Conservation (phyloP, 2,888 invertebrate species). For the Gandaritis pyraliata region DNA sequence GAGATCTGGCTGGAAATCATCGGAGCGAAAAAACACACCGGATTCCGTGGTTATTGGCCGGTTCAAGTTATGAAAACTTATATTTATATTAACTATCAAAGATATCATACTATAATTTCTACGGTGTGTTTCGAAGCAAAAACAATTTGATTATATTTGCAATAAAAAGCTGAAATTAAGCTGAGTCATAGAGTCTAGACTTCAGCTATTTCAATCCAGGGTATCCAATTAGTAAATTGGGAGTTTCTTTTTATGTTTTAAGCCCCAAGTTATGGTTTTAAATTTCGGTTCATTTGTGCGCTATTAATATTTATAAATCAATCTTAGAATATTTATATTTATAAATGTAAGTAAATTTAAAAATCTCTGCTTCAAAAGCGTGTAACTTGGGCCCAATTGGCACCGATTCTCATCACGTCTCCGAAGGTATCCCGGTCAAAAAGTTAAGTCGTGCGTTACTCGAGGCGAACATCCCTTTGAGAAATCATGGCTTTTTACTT, state of each 20-base stretch:
- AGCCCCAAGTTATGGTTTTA: no score
- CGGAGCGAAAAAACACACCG: conserved; percentile 75
- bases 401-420: conserved; percentile 74
- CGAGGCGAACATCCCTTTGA: conserved; percentile 74
- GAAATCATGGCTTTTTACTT: conserved; percentile 78
- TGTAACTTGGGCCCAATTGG: conserved; percentile 41
- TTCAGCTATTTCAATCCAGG: no score
- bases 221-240: no score
- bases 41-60: conserved; percentile 50
- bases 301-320: no score
- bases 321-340: background rate
- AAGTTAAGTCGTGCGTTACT: conserved; percentile 78
- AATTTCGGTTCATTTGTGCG: no score
- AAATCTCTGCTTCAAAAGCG: conserved; percentile 25
- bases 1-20: conserved; percentile 77
- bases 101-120: no score
- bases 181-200: no score
- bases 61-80: conserved; percentile 29
- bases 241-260: no score
- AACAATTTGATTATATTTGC: no score
- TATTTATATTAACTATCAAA: background rate
- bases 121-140: no score
- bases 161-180: no score
- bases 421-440: conserved; percentile 80
- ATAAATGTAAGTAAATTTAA: background rate